Conservation (phyloP, 2,888 invertebrate genomes). For the Lissocephala sabroskyi region DNA sequence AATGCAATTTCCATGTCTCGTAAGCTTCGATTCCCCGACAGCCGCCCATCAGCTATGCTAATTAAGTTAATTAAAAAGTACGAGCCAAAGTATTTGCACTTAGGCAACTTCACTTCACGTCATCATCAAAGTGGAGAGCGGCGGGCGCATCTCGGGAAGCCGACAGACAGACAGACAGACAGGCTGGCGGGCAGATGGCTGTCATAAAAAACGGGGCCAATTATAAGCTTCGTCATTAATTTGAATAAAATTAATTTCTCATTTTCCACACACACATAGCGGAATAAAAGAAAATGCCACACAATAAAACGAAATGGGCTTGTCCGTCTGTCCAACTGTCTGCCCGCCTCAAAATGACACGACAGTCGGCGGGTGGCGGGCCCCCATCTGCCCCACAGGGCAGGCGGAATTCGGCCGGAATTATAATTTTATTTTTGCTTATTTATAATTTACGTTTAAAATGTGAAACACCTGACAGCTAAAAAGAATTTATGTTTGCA, state of each 20-base stretch:
- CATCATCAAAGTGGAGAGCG: slow-evolving; percentile 49
- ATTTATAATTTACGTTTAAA: slow-evolving; percentile 63
- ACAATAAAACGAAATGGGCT: neutral
- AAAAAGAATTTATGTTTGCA: slow-evolving; percentile 68
- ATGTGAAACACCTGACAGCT: slow-evolving; percentile 67
- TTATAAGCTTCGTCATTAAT: slow-evolving; percentile 61
- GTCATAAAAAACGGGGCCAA: slow-evolving; percentile 46
- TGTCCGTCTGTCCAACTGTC: neutral
- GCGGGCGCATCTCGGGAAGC: neutral
- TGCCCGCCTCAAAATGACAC: slow-evolving; percentile 24
- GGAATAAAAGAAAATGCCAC: slow-evolving; percentile 5
- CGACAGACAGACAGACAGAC: slow-evolving; percentile 3
- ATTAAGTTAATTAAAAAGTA: slow-evolving; percentile 61
- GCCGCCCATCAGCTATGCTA: slow-evolving; percentile 47
- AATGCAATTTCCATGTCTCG: slow-evolving; percentile 58
- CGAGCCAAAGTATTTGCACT: slow-evolving; percentile 61
- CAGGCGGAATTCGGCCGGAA: slow-evolving; percentile 51
- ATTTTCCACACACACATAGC: slow-evolving; percentile 14
- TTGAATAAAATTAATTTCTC: slow-evolving; percentile 59
- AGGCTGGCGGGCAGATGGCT: too few species aligned
- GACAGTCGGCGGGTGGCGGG: slow-evolving; percentile 25
- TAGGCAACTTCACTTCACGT: slow-evolving; percentile 61
- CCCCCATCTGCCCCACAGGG: too few species aligned
- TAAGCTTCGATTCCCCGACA: slow-evolving; percentile 41
- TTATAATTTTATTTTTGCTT: slow-evolving; percentile 57